A percentile compares a stretch with the other conserved stretches of the same genome.
Evolutionary conservation across 1,140 invertebrate species (phyloP).

Genomic region (Teleogryllus occipitalis): DNA sequence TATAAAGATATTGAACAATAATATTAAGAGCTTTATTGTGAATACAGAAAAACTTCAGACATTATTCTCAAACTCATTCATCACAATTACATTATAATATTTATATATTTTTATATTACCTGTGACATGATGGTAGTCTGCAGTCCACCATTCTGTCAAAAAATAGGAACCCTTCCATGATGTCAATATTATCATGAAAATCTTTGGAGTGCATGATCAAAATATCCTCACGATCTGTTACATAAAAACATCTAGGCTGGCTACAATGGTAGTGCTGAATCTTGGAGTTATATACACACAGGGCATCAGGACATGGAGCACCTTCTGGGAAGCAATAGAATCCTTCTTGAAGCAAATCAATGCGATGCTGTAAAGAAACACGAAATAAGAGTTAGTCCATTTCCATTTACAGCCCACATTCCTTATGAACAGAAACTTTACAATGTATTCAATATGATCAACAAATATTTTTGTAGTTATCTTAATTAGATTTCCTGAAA

Average conservation of each 20-base stretch:
- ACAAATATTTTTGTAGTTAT: too few relatives aligned
- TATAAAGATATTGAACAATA: too few relatives aligned
- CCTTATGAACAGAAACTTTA: too few relatives aligned
- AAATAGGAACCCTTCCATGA: constrained; percentile 72
- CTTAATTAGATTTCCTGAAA: too few relatives aligned
- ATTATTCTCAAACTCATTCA: too few relatives aligned
- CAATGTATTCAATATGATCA: too few relatives aligned
- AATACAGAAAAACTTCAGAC: too few relatives aligned
- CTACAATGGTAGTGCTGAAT: constrained; percentile 67
- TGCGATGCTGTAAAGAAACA: constrained; percentile 15
- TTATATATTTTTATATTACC: constrained; percentile 28
- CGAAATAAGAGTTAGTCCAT: neutral
- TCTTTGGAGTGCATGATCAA: constrained; percentile 65
- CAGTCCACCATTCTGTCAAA: constrained; percentile 73
- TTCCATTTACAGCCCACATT: too few relatives aligned
- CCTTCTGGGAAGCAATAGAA: constrained; percentile 51
- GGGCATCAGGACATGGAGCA: constrained; percentile 50
- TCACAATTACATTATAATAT: too few relatives aligned
- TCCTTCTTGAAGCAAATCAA: constrained; percentile 28
- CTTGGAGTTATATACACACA: constrained; percentile 49
- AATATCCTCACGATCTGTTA: constrained; percentile 56
- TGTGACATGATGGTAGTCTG: constrained; percentile 53
- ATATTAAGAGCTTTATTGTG: too few relatives aligned
- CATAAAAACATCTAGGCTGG: constrained; percentile 62
- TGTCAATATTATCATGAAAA: constrained; percentile 75